A percentile compares a stretch with the other conserved stretches of the same genome.
These are phyloP conservation scores for Noctua janthe DNA, from an alignment of 2,888 invertebrate species.

Conservation along the genomic window DNA sequence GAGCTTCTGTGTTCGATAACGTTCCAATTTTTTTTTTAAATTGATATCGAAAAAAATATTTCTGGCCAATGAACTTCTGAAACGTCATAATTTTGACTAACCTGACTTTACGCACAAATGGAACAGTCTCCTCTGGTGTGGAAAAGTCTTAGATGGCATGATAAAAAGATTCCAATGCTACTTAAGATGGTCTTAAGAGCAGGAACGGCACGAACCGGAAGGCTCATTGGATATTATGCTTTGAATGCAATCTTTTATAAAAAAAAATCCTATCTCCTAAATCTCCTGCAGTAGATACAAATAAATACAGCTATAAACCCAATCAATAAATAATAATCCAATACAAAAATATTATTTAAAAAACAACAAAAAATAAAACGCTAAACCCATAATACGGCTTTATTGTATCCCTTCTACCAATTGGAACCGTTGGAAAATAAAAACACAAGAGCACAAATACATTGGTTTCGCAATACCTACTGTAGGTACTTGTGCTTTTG, in stretches of 20 bases:
- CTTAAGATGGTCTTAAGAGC: neutral
- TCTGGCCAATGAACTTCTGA: no score
- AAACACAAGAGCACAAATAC: conserved; percentile 36
- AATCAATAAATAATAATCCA: neutral
- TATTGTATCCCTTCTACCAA: conserved; percentile 38
- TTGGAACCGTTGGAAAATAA: conserved; percentile 41
- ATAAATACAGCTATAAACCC: neutral
- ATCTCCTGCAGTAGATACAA: neutral
- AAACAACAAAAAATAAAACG: conserved; percentile 25
- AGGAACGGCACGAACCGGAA: no score
- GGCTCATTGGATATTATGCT: neutral
- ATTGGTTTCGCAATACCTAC: conserved; percentile 17
- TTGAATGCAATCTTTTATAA: neutral
- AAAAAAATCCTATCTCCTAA: neutral
- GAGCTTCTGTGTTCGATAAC: conserved; percentile 4
- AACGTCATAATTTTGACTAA: neutral
- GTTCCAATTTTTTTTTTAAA: neutral
- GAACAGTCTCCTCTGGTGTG: neutral
- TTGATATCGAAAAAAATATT: no score
- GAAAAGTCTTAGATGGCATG: neutral
- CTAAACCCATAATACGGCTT: conserved; percentile 32
- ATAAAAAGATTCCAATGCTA: neutral
- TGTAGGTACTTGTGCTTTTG: conserved; percentile 16
- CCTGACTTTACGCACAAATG: neutral
- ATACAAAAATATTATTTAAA: conserved; percentile 31